These are phyloP conservation scores for Dichetophora obliterata DNA, from an alignment of 2,888 invertebrate species.

Conservation along the genomic window DNA sequence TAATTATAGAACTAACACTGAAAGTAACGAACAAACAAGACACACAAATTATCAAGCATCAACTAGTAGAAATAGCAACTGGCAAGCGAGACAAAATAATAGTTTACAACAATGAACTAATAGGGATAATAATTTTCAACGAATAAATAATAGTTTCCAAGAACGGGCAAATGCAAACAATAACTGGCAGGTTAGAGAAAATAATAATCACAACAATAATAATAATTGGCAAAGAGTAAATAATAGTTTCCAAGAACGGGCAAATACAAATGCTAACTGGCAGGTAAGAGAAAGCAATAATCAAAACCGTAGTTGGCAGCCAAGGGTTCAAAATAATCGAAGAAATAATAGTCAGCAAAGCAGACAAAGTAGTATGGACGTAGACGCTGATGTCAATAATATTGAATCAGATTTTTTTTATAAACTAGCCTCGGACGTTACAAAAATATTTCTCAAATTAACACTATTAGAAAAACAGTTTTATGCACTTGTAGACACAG, in stretches of 20 bases:
- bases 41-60: background rate
- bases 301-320: background rate
- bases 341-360: background rate
- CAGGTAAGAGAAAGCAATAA: no score
- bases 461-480: constrained; percentile 29
- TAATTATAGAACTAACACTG: background rate
- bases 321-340: background rate
- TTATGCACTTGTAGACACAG: constrained; percentile 34
- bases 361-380: constrained; percentile 30
- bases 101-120: background rate
- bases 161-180: no score
- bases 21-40: background rate
- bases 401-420: constrained; percentile 39
- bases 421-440: constrained; percentile 34
- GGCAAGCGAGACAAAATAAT: no score
- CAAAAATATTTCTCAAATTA: constrained; percentile 33
- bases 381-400: constrained; percentile 4
- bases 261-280: background rate
- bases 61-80: no score
- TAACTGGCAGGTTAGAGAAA: no score
- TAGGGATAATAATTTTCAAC: background rate
- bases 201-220: no score
- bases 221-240: background rate
- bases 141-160: no score
- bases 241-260: background rate